These are phyloP conservation scores for Cylindroiulus punctatus DNA, from an alignment of 2,888 invertebrate genomes.

Conservation along the genomic window DNA sequence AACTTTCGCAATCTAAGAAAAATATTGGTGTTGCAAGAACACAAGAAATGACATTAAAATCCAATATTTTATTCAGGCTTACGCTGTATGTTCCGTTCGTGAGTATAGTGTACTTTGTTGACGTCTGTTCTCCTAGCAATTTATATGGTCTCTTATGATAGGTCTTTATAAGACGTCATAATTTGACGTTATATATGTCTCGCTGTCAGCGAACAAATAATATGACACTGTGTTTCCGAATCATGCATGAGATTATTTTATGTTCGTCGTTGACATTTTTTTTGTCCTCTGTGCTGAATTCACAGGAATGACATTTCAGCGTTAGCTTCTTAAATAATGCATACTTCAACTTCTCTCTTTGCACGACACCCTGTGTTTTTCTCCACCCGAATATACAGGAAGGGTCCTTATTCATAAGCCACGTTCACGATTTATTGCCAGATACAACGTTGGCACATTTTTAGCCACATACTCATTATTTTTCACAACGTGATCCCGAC, in stretches of 20 bases:
- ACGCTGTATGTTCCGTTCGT: no score
- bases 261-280: constrained; percentile 21
- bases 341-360: neutral
- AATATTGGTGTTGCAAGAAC: constrained; percentile 24
- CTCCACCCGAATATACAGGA: neutral
- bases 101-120: neutral
- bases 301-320: constrained; percentile 9
- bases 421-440: neutral
- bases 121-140: neutral
- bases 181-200: constrained; percentile 30
- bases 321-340: constrained; percentile 39
- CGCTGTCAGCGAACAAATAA: constrained; percentile 20
- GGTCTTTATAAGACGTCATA: constrained; percentile 32
- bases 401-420: neutral
- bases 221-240: constrained; percentile 2
- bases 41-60: neutral
- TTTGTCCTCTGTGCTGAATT: neutral
- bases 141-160: constrained; percentile 21
- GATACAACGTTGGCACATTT: neutral
- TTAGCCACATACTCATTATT: constrained; percentile 36
- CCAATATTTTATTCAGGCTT: neutral
- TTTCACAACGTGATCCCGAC: neutral
- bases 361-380: constrained; percentile 34
- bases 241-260: constrained; percentile 2
- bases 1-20: neutral